Base-by-base conservation (phyloP, 2,797 vertebrate species). In the Smutsia gigantea region DNA sequence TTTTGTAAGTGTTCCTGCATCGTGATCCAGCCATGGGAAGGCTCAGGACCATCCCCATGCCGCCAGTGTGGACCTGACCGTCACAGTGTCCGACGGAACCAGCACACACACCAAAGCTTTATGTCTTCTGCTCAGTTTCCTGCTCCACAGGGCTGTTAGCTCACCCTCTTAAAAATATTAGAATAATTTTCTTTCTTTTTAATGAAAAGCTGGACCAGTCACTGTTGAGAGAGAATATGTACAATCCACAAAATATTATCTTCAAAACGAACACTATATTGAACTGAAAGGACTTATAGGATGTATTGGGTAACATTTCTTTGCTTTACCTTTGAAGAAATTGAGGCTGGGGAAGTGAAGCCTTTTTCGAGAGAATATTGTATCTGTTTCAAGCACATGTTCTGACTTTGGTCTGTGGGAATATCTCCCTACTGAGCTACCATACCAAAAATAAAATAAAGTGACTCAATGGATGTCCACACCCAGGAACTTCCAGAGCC, bases 251-350 rank as follows among this genome's bases (percentile, higher is more conserved):
- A 93, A 79, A 87, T 71, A 49, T 18, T 68, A 1, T 69, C 63
- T 93, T 82, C 51, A 72, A 79, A 93, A 84, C 37, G 11, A 72
- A 82, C 19, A 17, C 42, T 69, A 13, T 49, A 78, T 79, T 92
- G 15, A 51, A 49, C 12, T 75, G 14, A 93, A 90, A 95, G 39
- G 19, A 86, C 51, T 49, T 94, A 34, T 57, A 49, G 21, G 93
- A 90, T 69, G 85, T 92, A 69, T 7, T 55, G 23, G 94, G 4
- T 59, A 75, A 10, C 13, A 37, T 66, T 85, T 77, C 27, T 90
- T 90, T 87, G 55, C 95, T 57, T 92, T 93, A 81, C 79, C 25
- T 64, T 87, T 46, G 46, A 93, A 93, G 46, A 90, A 74, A 90
- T 8, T 64, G 19, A 93, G 29, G 69, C 25, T 81, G 79, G 94